Evolutionary conservation across 2,113 vertebrate species (phyloP), one percentile per base, ranked within the genome.

Genomic region (Barbus barbus): DNA sequence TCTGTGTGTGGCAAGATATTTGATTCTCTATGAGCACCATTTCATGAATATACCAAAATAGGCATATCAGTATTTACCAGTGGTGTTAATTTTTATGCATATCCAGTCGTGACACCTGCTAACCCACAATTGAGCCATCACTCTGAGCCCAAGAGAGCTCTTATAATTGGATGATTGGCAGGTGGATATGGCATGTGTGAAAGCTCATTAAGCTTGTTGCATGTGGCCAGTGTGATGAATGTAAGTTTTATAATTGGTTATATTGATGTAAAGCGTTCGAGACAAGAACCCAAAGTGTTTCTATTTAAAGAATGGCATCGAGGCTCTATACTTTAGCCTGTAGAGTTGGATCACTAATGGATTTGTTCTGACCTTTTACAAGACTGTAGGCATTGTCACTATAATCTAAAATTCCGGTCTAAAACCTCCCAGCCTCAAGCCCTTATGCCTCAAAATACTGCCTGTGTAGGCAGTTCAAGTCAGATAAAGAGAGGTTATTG

Each of bases 111-210:
- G 56, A 26, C 67, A 60, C 56, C 28, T 74, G 28, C 56, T 41
- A 14, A 83, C 33, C 33, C 48, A 56, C 26, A 79, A 86, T 78
- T 86, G 26, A 83, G 72, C 58, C 65, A 38, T 86, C 79, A 83
- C 74, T 87, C 83, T 65, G 2, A 31, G 80, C 53, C 53, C 11
- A 36, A 60, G 65, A 44, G 51, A 1, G 61, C 38, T 51, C 13
- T 38, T 20, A 26, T n/a, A 73, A 83, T 63, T 73, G 28, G 77
- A 88, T 87, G 86, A 92, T 6, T 89, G 89, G 87, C 88, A 81
- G 24, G 79, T 87, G 78, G 87, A 90, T 90, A 79, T 12, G 36
- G 18, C 65, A 58, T 38, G 78, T 79, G 86, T 60, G 77, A 86
- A 85, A 41, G 31, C 36, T 83, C 82, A 84, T 86, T 88, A 86